A percentile compares a stretch with the other conserved stretches of the same genome.
Evolutionary conservation across 92 coral and sea anemone genomes (phyloP).

Genomic region (Parazoanthus swiftii): DNA sequence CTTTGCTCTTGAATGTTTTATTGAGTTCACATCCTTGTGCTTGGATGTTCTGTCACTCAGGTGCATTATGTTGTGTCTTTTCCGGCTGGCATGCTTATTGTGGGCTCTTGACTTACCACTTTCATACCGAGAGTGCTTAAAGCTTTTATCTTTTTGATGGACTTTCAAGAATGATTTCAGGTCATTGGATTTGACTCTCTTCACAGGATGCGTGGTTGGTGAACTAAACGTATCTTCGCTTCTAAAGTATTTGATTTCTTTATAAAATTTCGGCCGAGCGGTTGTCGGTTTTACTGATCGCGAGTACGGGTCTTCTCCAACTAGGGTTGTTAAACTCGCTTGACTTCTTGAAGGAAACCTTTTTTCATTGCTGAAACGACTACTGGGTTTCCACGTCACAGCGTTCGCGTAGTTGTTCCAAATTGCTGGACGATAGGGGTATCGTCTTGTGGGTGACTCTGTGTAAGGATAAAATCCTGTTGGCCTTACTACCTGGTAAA

Average conservation of each 20-base stretch:
- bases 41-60: background rate
- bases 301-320: conserved; percentile 6
- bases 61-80: background rate
- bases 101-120: background rate
- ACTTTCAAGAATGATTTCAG: conserved; percentile 8
- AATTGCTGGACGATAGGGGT: conserved; percentile 1
- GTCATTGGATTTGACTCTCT: background rate
- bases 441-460: background rate
- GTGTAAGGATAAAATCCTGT: conserved; percentile 6
- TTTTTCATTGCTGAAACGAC: background rate
- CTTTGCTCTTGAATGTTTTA: conserved; percentile 15
- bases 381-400: background rate
- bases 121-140: background rate
- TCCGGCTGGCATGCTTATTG: background rate
- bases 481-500: background rate
- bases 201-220: conserved; percentile 1
- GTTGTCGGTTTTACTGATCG: background rate
- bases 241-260: conserved; percentile 35
- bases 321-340: conserved; percentile 1
- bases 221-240: conserved; percentile 13
- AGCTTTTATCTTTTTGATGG: background rate
- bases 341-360: conserved; percentile 19
- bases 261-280: conserved; percentile 11
- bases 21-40: background rate
- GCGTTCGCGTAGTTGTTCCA: background rate